These are phyloP conservation scores for Stenodema calcarata DNA, from an alignment of 2,888 invertebrate genomes.

Conservation along the genomic window DNA sequence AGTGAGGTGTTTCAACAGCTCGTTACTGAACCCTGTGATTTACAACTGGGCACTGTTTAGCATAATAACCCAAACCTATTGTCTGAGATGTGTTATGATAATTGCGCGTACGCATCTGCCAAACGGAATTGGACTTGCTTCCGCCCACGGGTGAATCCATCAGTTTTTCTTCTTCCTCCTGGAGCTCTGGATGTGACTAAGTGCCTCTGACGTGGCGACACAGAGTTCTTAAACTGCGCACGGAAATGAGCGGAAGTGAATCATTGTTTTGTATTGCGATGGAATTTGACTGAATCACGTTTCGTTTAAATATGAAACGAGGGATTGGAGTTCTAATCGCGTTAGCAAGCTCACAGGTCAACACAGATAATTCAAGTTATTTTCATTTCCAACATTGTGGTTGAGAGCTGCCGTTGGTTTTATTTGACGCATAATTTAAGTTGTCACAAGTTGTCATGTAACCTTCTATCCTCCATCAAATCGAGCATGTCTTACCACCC, in stretches of 20 bases:
- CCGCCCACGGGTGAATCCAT: not conserved
- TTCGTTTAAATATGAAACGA: no score
- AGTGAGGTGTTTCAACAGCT: conserved; percentile 41
- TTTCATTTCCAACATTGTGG: no score
- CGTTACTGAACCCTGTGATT: conserved; percentile 34
- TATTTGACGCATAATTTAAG: no score
- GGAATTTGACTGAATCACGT: no score
- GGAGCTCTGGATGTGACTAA: not conserved
- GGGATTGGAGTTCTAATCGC: no score
- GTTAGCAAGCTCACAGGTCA: no score
- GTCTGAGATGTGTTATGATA: conserved; percentile 34
- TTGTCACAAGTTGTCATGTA: no score
- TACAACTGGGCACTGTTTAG: conserved; percentile 39
- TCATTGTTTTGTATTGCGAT: no score
- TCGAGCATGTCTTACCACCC: no score
- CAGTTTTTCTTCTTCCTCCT: not conserved
- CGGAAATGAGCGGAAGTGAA: not conserved
- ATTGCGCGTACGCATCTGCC: conserved; percentile 29
- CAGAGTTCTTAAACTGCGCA: not conserved
- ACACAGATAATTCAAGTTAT: no score
- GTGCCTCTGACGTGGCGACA: not conserved
- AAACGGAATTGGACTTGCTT: conserved; percentile 23
- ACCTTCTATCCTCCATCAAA: no score
- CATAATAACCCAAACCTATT: conserved; percentile 43
- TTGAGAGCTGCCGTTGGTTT: no score